Conservation (phyloP, 2,113 vertebrate genomes). For the Lipophrys pholis region DNA sequence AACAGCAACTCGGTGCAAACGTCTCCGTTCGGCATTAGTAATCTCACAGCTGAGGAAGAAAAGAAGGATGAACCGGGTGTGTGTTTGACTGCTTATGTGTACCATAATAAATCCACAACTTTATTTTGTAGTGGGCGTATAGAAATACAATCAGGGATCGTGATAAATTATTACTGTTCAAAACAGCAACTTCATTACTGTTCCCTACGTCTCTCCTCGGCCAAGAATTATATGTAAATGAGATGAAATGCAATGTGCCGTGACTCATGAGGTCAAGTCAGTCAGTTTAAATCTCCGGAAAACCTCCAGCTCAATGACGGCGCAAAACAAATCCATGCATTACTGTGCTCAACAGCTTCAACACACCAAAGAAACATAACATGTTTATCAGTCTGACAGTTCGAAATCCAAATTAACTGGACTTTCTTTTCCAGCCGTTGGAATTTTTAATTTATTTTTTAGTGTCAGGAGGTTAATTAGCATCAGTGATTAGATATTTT, state of each 20-base stretch:
- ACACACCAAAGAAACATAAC: constrained; percentile 22
- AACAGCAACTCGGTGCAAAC: constrained; percentile 34
- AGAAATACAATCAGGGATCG: constrained; percentile 59
- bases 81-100: constrained; percentile 48
- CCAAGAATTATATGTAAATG: constrained; percentile 49
- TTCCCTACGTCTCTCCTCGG: constrained; percentile 20
- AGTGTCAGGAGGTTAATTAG: constrained; percentile 57
- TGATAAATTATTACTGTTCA: constrained; percentile 60
- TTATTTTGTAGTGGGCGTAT: constrained; percentile 44
- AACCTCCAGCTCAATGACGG: constrained; percentile 21
- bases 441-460: constrained; percentile 7
- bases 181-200: constrained; percentile 32
- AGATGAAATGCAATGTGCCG: constrained; percentile 34
- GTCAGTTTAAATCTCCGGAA: constrained; percentile 32
- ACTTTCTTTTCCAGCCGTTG: constrained; percentile 17
- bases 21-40: constrained; percentile 33
- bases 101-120: constrained; percentile 62
- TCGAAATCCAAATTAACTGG: constrained; percentile 46
- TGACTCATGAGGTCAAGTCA: constrained; percentile 38
- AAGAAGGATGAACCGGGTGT: constrained; percentile 18
- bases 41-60: constrained; percentile 5
- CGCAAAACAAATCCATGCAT: constrained; percentile 24
- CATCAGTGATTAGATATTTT: constrained; percentile 35
- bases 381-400: constrained; percentile 37
- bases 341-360: constrained; percentile 1